Percentiles rank a stretch among this genome's conserved stretches.
Evolutionary conservation across 2,113 vertebrate species (phyloP).

Genomic region (Tetraodon nigroviridis): DNA sequence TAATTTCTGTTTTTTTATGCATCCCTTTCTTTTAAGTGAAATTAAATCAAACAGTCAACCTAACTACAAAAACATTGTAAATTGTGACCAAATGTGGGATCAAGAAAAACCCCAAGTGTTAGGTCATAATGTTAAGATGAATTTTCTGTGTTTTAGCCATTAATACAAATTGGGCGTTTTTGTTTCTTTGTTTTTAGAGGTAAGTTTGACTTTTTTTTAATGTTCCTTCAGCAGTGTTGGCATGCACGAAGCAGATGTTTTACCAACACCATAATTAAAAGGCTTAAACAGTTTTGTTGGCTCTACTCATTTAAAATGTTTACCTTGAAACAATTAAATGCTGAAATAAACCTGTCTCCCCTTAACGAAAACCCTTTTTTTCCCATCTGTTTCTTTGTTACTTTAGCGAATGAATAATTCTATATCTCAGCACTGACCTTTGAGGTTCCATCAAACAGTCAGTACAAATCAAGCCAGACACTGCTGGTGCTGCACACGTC

Average conservation of each 20-base stretch:
- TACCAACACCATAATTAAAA: too few species aligned
- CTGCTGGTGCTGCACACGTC: constrained; percentile 1
- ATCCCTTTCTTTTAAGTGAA: background rate
- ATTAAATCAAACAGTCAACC: background rate
- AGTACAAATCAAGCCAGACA: constrained; percentile 4
- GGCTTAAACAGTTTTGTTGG: too few species aligned
- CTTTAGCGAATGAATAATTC: constrained; percentile 8
- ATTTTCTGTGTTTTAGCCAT: too few species aligned
- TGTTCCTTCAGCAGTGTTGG: too few species aligned
- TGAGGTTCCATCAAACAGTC: constrained; percentile 1
- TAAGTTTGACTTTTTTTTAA: background rate
- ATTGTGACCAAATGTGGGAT: background rate
- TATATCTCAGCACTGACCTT: constrained; percentile 5
- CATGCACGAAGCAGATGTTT: too few species aligned
- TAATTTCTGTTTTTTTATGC: constrained; percentile 6
- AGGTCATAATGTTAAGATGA: background rate
- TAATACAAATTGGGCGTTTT: too few species aligned
- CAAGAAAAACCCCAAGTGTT: background rate
- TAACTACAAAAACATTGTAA: background rate
- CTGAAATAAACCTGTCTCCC: too few species aligned
- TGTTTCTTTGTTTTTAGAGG: too few species aligned
- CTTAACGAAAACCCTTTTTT: background rate
- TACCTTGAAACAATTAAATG: too few species aligned
- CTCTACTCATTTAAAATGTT: too few species aligned
- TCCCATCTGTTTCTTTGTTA: background rate